Evolutionary conservation across 1,140 invertebrate genomes (phyloP).

Genomic region (Zaprionus camerounensis): DNA sequence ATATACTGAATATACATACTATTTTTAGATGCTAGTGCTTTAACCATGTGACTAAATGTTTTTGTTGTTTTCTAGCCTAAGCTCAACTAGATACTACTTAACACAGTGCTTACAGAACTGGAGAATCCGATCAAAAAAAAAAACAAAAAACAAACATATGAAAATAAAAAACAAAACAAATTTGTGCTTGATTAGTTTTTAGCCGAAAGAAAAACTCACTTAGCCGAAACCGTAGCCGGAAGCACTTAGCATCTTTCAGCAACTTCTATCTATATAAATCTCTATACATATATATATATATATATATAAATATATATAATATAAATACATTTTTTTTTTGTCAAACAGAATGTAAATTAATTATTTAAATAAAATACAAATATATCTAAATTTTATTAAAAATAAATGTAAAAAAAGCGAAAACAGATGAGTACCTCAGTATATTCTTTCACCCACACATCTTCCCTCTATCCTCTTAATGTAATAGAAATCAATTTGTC

Average conservation of each 20-base stretch:
- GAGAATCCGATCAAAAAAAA: conserved; percentile 7
- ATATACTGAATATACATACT: conserved; percentile 19
- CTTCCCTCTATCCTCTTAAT: background rate
- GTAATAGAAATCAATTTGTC: conserved; percentile 50
- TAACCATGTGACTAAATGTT: conserved; percentile 47
- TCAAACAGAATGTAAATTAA: conserved; percentile 67
- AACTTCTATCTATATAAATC: conserved; percentile 14
- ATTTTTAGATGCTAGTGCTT: conserved; percentile 62
- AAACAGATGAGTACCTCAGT: background rate
- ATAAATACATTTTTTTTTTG: conserved; percentile 54
- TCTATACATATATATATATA: conserved; percentile 9
- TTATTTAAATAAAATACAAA: conserved; percentile 67
- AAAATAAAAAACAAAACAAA: background rate
- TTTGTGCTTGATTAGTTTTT: conserved; percentile 50
- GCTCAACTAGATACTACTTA: conserved; percentile 26
- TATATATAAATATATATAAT: background rate
- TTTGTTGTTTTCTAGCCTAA: conserved; percentile 46
- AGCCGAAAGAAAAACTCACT: conserved; percentile 21
- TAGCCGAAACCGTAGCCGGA: conserved; percentile 35
- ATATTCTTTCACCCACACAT: background rate
- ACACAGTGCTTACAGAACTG: conserved; percentile 16
- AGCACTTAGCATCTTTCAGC: conserved; percentile 23
- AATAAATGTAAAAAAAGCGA: conserved; percentile 75
- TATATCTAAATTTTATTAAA: conserved; percentile 77
- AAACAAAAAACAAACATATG: conserved; percentile 25